Conservation (phyloP, 2,888 invertebrate species). For the Lymantria dispar region DNA sequence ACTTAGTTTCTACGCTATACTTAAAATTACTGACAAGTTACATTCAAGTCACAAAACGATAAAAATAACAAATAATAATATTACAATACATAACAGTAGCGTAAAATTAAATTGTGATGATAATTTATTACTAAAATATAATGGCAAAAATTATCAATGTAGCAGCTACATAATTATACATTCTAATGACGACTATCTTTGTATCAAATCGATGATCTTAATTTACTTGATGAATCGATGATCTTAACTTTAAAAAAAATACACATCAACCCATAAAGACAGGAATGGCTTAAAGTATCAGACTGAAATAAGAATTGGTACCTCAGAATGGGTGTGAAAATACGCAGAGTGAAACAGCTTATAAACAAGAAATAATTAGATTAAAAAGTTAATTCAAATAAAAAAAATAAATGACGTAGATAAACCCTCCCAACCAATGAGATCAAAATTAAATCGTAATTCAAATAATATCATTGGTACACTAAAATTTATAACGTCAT, state of each 20-base stretch:
- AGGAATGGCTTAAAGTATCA: not conserved
- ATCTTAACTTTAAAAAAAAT: not conserved
- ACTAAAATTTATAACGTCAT: conserved; percentile 1
- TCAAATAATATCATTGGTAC: conserved; percentile 1
- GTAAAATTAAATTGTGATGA: conserved; percentile 55
- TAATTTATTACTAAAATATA: conserved; percentile 46
- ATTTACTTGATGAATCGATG: conserved; percentile 15
- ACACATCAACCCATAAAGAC: not conserved
- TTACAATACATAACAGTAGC: conserved; percentile 38
- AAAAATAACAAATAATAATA: conserved; percentile 36
- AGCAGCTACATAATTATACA: conserved; percentile 33
- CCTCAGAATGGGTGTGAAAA: not conserved
- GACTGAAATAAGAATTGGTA: not conserved
- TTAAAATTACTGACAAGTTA: conserved; percentile 25
- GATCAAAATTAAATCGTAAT: not conserved
- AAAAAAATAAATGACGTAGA: not conserved
- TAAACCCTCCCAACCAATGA: not conserved
- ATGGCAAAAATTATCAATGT: conserved; percentile 53
- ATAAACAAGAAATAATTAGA: too few relatives aligned
- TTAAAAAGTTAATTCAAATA: too few relatives aligned
- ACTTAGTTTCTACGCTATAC: conserved; percentile 20
- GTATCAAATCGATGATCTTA: conserved; percentile 20
- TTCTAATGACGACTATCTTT: conserved; percentile 38
- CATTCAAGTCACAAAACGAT: conserved; percentile 30
- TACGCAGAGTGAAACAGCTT: too few relatives aligned